Percentiles rank a stretch among this genome's conserved stretches.
phyloP scores from a whole-genome alignment of 2,888 invertebrate genomes.

The Netelia virgata region DNA sequence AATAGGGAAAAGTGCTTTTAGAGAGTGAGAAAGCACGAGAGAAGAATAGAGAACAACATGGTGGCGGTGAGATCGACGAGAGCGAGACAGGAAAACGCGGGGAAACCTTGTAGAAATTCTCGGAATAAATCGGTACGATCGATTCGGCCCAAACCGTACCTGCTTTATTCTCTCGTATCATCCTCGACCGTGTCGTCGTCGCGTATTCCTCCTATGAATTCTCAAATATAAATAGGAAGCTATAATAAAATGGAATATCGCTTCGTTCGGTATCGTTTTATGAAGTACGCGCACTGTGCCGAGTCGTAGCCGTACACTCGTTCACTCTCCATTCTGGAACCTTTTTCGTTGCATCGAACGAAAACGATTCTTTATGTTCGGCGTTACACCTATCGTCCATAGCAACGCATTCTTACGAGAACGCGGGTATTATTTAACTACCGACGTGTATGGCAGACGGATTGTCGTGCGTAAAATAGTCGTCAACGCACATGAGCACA shows the following conservation, averaged over 20 bases:
- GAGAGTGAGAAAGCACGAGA: not conserved
- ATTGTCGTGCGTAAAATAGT: not conserved
- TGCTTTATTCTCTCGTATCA: conserved; percentile 17
- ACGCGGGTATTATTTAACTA: not conserved
- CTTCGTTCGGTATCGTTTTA: conserved; percentile 15
- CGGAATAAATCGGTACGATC: not conserved
- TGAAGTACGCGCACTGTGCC: not conserved
- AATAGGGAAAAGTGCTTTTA: conserved; percentile 11
- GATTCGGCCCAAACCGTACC: conserved; percentile 17
- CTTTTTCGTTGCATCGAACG: conserved; percentile 9
- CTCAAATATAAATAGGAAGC: conserved; percentile 13
- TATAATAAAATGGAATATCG: conserved; percentile 15
- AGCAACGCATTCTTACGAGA: not conserved
- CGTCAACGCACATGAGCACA: not conserved
- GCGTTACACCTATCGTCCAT: not conserved
- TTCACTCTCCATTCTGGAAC: not conserved
- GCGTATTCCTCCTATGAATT: not conserved
- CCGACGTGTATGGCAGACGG: not conserved
- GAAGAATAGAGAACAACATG: conserved; percentile 12
- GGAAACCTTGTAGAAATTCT: not conserved
- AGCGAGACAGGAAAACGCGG: not conserved
- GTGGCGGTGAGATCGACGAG: not conserved
- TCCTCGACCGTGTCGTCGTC: conserved; percentile 9
- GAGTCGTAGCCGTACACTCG: not conserved
- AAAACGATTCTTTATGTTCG: not conserved